Evolutionary conservation across 2,888 invertebrate genomes (phyloP), one percentile per base, ranked within the genome.

Genomic region (Leucophenga montana): DNA sequence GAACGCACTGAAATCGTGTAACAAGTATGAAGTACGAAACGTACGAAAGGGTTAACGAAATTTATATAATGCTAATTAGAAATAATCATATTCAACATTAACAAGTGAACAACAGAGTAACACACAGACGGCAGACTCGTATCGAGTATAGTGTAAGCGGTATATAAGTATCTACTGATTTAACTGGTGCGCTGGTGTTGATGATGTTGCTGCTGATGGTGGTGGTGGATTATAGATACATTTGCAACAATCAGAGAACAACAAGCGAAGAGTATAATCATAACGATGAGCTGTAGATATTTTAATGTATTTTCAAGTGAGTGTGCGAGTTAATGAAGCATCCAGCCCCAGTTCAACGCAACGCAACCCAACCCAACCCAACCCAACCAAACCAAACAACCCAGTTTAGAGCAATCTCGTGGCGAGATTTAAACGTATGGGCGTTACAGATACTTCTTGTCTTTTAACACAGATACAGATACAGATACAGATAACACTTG

Each of bases 71-170:
- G 84, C 84, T 84, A 84, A 81, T 81, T 81, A 81, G 39, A 81
- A 81, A 81, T 81, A 81, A 81, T 81, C 83, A 84, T 81, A 84
- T 81, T 83, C 83, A 83, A 81, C 81, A 81, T 81, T 79, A 79
- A 84, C 68, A 46, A 39, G 67, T 56, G 16, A 50, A 6, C 6
- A 20, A 18, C 50, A 16, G 11, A 48, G 6, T 3, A 48, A 16
- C 16, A 13, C 5, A 50, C n/a, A 13, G 6, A 18, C 48, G 11
- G 11, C 48, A 48, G 11, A 4, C 3, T 6, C 48, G 33, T 33
- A 8, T 39, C 11, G 39, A 11, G 9, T 39, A 39, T 5, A 11
- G 11, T 11, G 39, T 3, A 39, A 39, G 39, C 9, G 8, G 39
- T 39, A 5, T 39, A 8, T 39, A 39, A 5, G 8, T 39, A 39